Evolutionary conservation across 2,888 invertebrate genomes (phyloP).

Genomic region (Eupithecia subfuscata): DNA sequence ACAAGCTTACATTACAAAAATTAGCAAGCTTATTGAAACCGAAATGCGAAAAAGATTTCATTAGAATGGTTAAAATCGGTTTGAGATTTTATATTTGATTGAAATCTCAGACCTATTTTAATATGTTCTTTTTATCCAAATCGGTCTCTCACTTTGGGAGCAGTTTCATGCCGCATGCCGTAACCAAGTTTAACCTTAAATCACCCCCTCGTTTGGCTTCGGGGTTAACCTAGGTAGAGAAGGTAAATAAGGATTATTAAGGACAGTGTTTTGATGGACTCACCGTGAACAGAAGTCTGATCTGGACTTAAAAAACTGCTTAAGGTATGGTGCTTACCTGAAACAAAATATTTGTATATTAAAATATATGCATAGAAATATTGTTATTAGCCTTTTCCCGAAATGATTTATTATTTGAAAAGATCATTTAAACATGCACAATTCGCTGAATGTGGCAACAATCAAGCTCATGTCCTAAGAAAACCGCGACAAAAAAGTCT

Average conservation of each 20-base stretch:
- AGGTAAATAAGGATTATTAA: not conserved
- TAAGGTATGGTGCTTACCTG: conserved; percentile 76
- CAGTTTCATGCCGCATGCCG: not conserved
- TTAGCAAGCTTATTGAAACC: not conserved
- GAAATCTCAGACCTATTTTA: too few relatives aligned
- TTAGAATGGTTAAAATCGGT: not conserved
- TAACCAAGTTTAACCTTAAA: not conserved
- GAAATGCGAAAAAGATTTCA: not conserved
- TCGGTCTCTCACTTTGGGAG: not conserved
- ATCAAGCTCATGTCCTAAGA: not conserved
- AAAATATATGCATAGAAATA: conserved; percentile 11
- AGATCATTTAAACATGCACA: not conserved
- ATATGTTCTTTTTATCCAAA: not conserved
- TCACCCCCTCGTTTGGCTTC: not conserved
- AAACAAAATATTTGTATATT: conserved; percentile 53
- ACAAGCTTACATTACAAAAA: not conserved
- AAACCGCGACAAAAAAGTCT: not conserved
- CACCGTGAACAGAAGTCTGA: not conserved
- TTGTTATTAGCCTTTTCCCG: not conserved
- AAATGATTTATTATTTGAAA: not conserved
- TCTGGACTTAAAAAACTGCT: conserved; percentile 53
- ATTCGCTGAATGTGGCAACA: not conserved
- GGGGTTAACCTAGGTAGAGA: not conserved
- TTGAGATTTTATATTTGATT: too few relatives aligned
- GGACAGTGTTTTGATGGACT: not conserved